A percentile compares a stretch with the other conserved stretches of the same genome.
These are phyloP conservation scores for Spialia ferax DNA, from an alignment of 2,888 invertebrate species.

Conservation along the genomic window DNA sequence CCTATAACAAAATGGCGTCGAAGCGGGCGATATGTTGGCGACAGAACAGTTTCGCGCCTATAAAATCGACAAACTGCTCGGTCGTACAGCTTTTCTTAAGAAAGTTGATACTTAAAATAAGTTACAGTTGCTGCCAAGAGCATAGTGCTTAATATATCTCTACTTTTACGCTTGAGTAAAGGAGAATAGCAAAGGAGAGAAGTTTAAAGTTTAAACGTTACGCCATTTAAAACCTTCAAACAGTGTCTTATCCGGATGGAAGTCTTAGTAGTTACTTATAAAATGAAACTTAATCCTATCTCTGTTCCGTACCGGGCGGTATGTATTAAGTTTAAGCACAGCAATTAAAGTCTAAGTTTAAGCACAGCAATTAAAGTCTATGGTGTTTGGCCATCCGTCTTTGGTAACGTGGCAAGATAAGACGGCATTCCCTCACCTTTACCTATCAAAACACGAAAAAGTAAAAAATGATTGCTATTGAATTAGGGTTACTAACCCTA, in stretches of 20 bases:
- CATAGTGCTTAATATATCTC: slow-evolving; percentile 5
- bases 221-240: background rate
- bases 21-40: slow-evolving; percentile 10
- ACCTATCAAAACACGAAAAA: background rate
- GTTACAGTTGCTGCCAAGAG: slow-evolving; percentile 24
- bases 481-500: too few relatives aligned
- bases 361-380: background rate
- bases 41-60: slow-evolving; percentile 35
- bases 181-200: background rate
- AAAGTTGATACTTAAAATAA: slow-evolving; percentile 35
- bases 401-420: background rate
- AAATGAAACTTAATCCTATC: background rate
- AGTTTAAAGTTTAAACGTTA: background rate
- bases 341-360: background rate
- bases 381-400: background rate
- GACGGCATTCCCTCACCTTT: background rate
- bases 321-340: background rate
- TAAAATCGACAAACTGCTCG: slow-evolving; percentile 39
- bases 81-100: slow-evolving; percentile 28
- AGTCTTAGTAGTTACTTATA: background rate
- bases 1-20: slow-evolving; percentile 25
- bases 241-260: background rate
- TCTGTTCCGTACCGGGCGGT: background rate
- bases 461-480: too few relatives aligned
- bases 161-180: background rate